Evolutionary conservation across 2,113 vertebrate genomes (phyloP).

Genomic region (Ceuthmochares aereus): DNA sequence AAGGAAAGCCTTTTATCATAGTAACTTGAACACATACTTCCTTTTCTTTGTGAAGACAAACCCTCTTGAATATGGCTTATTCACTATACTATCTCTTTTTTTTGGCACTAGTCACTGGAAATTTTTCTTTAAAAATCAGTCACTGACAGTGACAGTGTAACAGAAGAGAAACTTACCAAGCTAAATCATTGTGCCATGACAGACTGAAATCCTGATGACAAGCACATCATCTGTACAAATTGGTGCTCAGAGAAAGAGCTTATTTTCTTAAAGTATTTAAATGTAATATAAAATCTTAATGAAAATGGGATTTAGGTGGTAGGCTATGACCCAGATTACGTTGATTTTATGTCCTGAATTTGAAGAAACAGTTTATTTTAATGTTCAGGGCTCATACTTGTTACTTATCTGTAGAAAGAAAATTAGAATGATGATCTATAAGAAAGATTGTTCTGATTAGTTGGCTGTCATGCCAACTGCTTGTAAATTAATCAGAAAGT

Average conservation of each 20-base stretch:
- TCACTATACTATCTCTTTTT: not conserved
- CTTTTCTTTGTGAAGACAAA: not conserved
- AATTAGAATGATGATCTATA: not conserved
- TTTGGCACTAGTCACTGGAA: not conserved
- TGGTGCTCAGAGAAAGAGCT: too few relatives aligned
- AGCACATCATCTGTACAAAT: too few relatives aligned
- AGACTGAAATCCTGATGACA: not conserved
- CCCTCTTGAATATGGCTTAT: not conserved
- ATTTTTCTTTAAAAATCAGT: not conserved
- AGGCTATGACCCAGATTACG: not conserved
- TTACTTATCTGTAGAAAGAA: not conserved
- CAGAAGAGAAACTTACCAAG: not conserved
- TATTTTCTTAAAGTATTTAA: not conserved
- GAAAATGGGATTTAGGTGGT: not conserved
- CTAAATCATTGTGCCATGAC: not conserved
- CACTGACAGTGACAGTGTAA: not conserved
- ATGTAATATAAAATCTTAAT: not conserved
- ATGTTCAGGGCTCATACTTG: not conserved
- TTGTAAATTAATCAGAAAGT: not conserved
- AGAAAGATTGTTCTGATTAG: not conserved
- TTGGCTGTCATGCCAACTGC: not conserved
- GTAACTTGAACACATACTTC: not conserved
- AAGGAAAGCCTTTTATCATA: not conserved
- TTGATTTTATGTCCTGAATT: not conserved
- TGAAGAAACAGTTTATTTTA: not conserved